Evolutionary conservation across 2,888 invertebrate species (phyloP), one percentile per base, ranked within the genome.

Genomic region (Lampropteryx suffumata): DNA sequence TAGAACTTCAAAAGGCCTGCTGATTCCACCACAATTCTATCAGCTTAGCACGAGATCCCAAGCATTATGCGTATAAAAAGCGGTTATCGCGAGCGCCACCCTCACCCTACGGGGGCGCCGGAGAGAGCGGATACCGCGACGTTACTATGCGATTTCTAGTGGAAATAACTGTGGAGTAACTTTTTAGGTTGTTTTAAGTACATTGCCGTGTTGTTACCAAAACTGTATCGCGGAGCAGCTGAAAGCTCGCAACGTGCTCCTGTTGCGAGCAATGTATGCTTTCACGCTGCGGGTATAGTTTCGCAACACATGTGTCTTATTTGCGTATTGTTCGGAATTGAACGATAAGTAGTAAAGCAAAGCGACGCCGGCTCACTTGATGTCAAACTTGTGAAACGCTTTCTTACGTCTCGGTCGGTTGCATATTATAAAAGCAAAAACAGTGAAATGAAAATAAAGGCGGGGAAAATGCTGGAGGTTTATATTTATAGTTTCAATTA

Each of bases 11-110:
- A 89, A 88, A 83, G 89, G 86, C 82, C 82, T 83, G 84, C 80
- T 84, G 87, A 87, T 86, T 84, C 85, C 79, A 72, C 83, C 87
- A 84, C 89, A 88, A 89, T 89, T 89, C 89, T 85, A 89, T 89
- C 88, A 89, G 89, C 89, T 89, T 89, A 89, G 85, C 82, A 77
- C 75, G 81, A 79, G 84, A 86, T 85, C 84, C 84, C 79, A 71
- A 66, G 84, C 82, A 87, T 89, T 88, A 89, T 85, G 86, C 84
- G 86, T 85, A 87, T 84, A 87, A 89, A 89, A 87, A 86, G 85
- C 79, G 84, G 88, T 88, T 89, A 88, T 88, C 88, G 79, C 77
- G 68, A 62, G 57, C 69, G 33, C 47, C 57, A 40, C 52, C 50
- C 47, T 41, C 48, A 6, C 49, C 36, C 37, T 32, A 41, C 14